Percentiles rank a stretch among this genome's conserved stretches.
Conservation (phyloP, 2,113 vertebrate genomes). For the Rana temporaria region DNA sequence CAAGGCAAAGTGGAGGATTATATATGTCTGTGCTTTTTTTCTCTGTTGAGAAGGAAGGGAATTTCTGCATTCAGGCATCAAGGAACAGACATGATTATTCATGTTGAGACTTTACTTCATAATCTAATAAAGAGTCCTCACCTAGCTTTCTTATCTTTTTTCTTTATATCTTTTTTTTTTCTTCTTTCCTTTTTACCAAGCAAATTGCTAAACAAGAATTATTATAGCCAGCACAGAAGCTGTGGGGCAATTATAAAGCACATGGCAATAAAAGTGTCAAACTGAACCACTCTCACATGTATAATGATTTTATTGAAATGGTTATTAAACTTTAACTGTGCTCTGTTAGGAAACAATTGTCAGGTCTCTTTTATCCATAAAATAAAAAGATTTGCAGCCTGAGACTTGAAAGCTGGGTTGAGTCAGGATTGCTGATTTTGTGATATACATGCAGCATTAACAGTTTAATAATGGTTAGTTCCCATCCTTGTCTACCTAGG, state of each 20-base stretch:
- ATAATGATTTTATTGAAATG: conserved; percentile 18
- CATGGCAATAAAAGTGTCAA: conserved; percentile 37
- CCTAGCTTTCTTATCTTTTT: neutral
- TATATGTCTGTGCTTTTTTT: too few relatives aligned
- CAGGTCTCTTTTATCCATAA: conserved; percentile 33
- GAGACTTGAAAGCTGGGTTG: neutral
- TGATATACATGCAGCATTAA: neutral
- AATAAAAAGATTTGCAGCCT: neutral
- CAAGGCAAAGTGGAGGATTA: too few relatives aligned
- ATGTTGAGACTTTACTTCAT: neutral
- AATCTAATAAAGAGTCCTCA: neutral
- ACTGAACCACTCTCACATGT: conserved; percentile 15
- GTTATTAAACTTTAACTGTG: conserved; percentile 19
- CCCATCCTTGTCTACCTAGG: neutral
- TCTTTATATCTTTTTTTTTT: neutral
- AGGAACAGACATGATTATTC: neutral
- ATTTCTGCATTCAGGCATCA: neutral
- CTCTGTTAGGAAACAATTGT: conserved; percentile 25
- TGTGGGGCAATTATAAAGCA: conserved; percentile 31
- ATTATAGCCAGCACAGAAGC: conserved; percentile 27
- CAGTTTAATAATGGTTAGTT: neutral
- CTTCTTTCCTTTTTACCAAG: conserved; percentile 6
- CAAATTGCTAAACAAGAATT: conserved; percentile 18
- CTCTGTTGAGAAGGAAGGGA: neutral
- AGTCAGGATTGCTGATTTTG: neutral